Evolutionary conservation across 2,797 vertebrate genomes (phyloP), one percentile per base, ranked within the genome.

Genomic region (Alcedo quadribrachys): DNA sequence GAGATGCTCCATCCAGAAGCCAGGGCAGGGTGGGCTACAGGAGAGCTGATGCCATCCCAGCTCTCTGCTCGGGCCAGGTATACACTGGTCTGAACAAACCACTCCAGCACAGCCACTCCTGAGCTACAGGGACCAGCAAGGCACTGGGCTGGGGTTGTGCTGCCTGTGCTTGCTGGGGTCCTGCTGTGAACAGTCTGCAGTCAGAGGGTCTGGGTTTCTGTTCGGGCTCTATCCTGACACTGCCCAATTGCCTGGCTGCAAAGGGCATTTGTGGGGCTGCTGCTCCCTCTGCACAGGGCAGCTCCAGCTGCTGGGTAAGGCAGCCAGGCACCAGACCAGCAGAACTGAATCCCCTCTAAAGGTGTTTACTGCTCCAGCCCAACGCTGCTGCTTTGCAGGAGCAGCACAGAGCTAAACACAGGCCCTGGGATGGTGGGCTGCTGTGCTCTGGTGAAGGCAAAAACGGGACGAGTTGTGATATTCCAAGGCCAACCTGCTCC

Each of bases 21-120:
- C 40, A 6, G 3, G 1, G 8, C 50, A 43, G 55, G 0, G 3
- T 5, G 15, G 3, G 30, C 6, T 54, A 27, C 46, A 33, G n/a
- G 16, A 32, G 42, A 8, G 15, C 28, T 24, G 32, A 45, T 9
- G 9, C 24, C 8, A 2, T 40, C 35, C 68, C 13, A 9, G 42
- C 33, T 25, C 66, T 54, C 77, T 42, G 25, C 85, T 8, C 22
- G 30, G 24, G 67, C 54, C 70, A 45, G 5, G n/a, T 27, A 50
- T 5, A 8, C 0, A 1, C 83, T 57, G 53, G 9, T 61, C 75
- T 53, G 57, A 43, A 40, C 74, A 60, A 55, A 61, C 48, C 57
- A 8, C 76, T 70, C 50, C 53, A 77, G 71, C 33, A 27, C 50
- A 15, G 61, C 57, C 58, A 5, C 62, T 40, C 30, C 68, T 63